A percentile compares a stretch with the other conserved stretches of the same genome.
Evolutionary conservation across 2,113 vertebrate species (phyloP).

Genomic region (Pteronura brasiliensis): DNA sequence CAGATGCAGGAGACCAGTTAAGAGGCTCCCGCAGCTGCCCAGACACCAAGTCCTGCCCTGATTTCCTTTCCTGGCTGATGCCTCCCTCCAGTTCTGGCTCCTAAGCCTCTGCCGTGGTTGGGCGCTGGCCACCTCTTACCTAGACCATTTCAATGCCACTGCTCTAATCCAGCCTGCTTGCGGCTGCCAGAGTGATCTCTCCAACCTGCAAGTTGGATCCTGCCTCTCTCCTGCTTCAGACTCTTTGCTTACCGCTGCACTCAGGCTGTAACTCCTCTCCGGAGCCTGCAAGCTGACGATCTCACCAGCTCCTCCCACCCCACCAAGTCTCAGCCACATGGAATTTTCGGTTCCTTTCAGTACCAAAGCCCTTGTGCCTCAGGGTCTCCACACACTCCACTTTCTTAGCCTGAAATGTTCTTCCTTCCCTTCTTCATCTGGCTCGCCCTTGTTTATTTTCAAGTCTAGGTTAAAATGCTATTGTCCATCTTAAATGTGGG

Average conservation of each 20-base stretch:
- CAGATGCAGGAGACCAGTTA: not conserved
- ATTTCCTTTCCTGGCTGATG: not conserved
- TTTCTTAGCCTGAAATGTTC: not conserved
- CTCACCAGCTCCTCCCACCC: no score
- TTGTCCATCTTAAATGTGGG: not conserved
- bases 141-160: not conserved
- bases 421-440: not conserved
- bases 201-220: not conserved
- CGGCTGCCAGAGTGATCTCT: not conserved
- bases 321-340: rapidly evolving
- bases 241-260: not conserved
- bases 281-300: not conserved
- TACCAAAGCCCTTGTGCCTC: not conserved
- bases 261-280: not conserved
- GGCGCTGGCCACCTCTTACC: not conserved
- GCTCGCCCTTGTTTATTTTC: not conserved
- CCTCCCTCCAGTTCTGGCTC: not conserved
- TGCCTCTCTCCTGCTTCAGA: not conserved
- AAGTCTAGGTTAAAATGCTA: not conserved
- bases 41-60: not conserved
- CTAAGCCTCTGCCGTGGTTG: not conserved
- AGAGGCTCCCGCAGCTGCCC: not conserved
- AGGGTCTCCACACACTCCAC: not conserved
- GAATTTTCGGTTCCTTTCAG: not conserved
- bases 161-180: not conserved